phyloP scores from a whole-genome alignment of 2,113 vertebrate genomes.

The Sinocyclocheilus anophthalmus region DNA sequence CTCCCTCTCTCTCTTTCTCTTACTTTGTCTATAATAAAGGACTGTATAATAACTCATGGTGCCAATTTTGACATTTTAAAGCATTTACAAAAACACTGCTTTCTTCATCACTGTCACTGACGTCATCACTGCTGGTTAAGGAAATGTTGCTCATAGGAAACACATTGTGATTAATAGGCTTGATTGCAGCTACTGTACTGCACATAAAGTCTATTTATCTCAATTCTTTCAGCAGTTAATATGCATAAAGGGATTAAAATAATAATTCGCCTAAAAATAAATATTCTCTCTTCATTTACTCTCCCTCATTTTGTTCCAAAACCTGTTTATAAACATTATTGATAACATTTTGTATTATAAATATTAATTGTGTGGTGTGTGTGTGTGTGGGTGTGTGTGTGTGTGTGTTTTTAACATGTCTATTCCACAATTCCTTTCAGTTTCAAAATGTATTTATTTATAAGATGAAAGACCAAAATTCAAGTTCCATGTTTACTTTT shows the following conservation, averaged over 20 bases:
- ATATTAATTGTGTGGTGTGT: background rate
- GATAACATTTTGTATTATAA: background rate
- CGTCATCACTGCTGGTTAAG: constrained; percentile 16
- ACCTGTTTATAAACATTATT: background rate
- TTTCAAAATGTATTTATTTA: background rate
- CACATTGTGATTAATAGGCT: background rate
- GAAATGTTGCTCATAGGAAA: constrained; percentile 21
- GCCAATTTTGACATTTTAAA: constrained; percentile 44
- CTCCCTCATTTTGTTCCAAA: background rate
- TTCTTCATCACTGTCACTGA: background rate
- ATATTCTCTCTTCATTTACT: background rate
- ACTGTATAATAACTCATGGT: constrained; percentile 13
- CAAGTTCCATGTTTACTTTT: background rate
- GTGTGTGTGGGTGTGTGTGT: too few species aligned
- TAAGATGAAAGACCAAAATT: background rate
- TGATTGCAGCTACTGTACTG: constrained; percentile 4
- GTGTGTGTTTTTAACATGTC: background rate
- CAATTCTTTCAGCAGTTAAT: background rate
- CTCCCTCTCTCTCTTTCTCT: constrained; percentile 31
- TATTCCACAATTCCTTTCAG: background rate
- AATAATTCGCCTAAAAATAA: background rate
- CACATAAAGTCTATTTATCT: background rate
- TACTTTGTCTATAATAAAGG: background rate
- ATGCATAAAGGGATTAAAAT: background rate
- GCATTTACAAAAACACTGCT: constrained; percentile 20